A percentile compares a stretch with the other conserved stretches of the same genome.
Conservation (phyloP, 1,140 invertebrate genomes). For the Ganaspis sp. region DNA sequence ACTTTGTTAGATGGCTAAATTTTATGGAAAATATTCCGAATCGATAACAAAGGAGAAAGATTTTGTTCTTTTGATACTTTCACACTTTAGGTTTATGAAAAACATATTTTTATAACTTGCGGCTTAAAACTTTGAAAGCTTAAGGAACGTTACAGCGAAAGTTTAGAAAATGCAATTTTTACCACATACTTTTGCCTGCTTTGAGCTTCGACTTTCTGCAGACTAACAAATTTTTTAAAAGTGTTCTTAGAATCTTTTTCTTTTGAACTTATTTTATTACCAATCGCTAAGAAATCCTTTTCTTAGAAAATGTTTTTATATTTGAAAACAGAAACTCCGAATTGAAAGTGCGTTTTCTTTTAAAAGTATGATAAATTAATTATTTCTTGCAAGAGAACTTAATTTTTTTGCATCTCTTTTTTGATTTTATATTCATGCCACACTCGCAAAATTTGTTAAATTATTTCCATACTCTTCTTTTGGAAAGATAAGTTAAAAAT, state of each 20-base stretch:
- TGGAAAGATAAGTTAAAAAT: no score
- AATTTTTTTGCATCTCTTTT: no score
- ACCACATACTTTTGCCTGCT: background rate
- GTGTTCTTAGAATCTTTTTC: background rate
- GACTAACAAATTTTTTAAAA: slow-evolving; percentile 5
- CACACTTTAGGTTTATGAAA: background rate
- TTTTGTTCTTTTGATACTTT: no score
- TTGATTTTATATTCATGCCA: no score
- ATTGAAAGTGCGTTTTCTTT: no score
- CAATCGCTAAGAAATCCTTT: background rate
- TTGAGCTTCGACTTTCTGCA: background rate
- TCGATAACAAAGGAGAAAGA: no score
- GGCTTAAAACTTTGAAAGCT: background rate
- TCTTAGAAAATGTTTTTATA: background rate
- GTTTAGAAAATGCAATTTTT: slow-evolving; percentile 14
- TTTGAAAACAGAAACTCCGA: background rate
- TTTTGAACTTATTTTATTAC: background rate
- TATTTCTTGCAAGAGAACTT: no score
- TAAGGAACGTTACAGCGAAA: slow-evolving; percentile 4
- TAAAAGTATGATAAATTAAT: no score
- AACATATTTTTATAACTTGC: background rate
- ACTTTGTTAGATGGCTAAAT: no score
- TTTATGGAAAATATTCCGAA: no score
- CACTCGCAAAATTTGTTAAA: no score
- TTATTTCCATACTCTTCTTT: no score